Evolutionary conservation across 2,797 vertebrate species (phyloP).

Genomic region (Fistularia commersonii): DNA sequence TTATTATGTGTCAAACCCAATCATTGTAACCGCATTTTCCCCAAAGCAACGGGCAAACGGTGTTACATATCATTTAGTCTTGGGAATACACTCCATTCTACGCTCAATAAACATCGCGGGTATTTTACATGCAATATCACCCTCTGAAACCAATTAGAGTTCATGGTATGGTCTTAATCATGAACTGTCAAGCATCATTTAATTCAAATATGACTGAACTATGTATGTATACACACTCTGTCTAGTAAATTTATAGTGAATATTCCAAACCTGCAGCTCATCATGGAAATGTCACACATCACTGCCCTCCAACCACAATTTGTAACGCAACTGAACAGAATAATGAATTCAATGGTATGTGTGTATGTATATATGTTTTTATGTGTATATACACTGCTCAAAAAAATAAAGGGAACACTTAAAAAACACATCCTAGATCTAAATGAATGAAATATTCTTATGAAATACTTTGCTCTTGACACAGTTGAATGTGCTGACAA

Average conservation of each 20-base stretch:
- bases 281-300: too few relatives aligned
- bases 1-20: conserved; percentile 8
- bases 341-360: too few relatives aligned
- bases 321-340: too few relatives aligned
- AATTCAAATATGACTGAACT: conserved; percentile 24
- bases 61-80: conserved; percentile 7
- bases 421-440: too few relatives aligned
- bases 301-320: too few relatives aligned
- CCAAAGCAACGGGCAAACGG: not conserved
- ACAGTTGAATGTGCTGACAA: too few relatives aligned
- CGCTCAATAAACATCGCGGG: not conserved
- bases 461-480: too few relatives aligned
- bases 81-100: not conserved
- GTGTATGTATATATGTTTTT: too few relatives aligned
- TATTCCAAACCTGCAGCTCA: not conserved
- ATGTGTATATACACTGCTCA: too few relatives aligned
- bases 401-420: too few relatives aligned
- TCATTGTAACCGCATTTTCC: not conserved
- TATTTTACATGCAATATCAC: not conserved
- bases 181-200: conserved; percentile 27
- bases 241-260: too few relatives aligned
- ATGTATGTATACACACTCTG: not conserved
- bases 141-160: conserved; percentile 11
- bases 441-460: too few relatives aligned
- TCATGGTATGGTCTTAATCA: conserved; percentile 7